A percentile compares a stretch with the other conserved stretches of the same genome.
Conservation (phyloP, 2,797 vertebrate genomes). For the Antrozous pallidus region DNA sequence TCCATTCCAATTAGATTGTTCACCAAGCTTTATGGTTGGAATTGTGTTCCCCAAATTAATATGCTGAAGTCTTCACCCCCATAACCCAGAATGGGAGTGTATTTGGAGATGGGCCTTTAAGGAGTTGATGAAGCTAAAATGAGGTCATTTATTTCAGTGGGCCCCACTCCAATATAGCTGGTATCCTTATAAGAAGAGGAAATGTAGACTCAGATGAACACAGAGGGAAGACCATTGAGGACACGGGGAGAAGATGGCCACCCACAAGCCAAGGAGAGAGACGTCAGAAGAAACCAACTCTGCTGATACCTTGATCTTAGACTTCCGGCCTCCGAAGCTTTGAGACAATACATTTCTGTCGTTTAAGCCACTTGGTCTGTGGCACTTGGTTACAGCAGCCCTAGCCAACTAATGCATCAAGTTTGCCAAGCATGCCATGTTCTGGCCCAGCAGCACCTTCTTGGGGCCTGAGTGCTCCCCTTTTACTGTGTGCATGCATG, state of each 20-base stretch:
- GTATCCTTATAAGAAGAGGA: background rate
- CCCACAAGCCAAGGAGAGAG: background rate
- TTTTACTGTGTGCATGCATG: too few relatives aligned
- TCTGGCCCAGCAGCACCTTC: background rate
- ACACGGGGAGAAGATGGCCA: background rate
- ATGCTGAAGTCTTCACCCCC: background rate
- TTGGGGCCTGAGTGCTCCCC: background rate
- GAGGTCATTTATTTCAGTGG: background rate
- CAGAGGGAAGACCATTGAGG: background rate
- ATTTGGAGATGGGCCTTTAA: background rate
- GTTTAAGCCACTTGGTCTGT: background rate
- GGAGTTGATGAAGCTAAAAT: background rate
- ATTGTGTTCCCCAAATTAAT: background rate
- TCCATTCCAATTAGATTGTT: background rate
- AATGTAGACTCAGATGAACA: background rate
- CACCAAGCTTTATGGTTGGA: background rate
- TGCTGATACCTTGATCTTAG: background rate
- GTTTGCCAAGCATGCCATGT: background rate
- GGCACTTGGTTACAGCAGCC: rapidly evolving
- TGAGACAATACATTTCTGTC: background rate
- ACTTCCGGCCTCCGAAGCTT: background rate
- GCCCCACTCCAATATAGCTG: background rate
- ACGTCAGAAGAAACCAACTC: background rate
- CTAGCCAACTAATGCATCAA: background rate
- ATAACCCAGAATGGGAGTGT: background rate